Conservation (phyloP, 2,888 invertebrate species). For the Argyra leucocephala region DNA sequence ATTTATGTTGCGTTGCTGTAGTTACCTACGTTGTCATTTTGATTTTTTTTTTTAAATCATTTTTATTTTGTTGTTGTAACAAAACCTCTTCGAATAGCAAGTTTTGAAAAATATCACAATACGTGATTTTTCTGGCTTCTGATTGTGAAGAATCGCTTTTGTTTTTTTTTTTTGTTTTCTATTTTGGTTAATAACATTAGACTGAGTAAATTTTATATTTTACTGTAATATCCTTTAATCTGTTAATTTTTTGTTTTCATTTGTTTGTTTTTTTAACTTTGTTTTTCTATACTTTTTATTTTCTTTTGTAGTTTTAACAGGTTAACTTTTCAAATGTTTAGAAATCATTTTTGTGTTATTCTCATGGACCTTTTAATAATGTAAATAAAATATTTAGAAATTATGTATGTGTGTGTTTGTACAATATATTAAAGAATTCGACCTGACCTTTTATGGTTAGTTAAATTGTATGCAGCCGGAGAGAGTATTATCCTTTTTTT, state of each 20-base stretch:
- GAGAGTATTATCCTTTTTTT: no score
- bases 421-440: background rate
- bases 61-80: background rate
- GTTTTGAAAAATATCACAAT: background rate
- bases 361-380: background rate
- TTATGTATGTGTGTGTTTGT: background rate
- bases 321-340: background rate
- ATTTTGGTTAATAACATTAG: background rate
- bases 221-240: background rate
- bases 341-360: background rate
- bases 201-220: background rate
- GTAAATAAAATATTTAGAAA: slow-evolving; percentile 1
- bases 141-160: no score
- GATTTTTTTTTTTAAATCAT: background rate
- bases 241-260: background rate
- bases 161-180: no score
- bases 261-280: background rate
- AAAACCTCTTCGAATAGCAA: background rate
- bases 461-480: slow-evolving; percentile 1
- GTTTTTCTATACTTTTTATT: background rate
- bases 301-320: background rate
- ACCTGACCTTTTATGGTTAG: slow-evolving; percentile 3
- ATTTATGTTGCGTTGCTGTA: no score
- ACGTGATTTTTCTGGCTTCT: background rate
- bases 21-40: no score